Evolutionary conservation across 2,888 invertebrate species (phyloP).

Genomic region (Ernsta delagoae): DNA sequence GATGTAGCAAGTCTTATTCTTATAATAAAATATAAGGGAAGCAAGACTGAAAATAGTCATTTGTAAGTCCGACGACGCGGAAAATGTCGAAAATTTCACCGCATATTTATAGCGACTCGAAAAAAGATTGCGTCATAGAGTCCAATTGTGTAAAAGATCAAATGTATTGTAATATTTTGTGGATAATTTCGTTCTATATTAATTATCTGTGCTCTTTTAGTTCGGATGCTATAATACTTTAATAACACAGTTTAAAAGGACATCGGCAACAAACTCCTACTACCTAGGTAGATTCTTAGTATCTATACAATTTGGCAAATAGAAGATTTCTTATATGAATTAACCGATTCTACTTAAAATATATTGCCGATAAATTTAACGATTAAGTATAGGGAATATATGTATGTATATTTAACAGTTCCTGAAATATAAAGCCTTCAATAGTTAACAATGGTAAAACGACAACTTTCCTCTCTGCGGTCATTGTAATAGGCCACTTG

Average conservation of each 20-base stretch:
- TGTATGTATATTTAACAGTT: no score
- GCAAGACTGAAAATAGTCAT: constrained; percentile 53
- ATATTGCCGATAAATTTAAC: no score
- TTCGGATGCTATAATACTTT: no score
- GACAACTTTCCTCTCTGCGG: not conserved
- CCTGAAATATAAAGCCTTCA: not conserved
- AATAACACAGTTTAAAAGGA: no score
- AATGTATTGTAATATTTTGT: not conserved
- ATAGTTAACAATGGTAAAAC: not conserved
- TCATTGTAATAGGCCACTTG: constrained; percentile 3
- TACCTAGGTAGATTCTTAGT: no score
- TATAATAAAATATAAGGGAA: constrained; percentile 51
- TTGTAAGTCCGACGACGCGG: constrained; percentile 50
- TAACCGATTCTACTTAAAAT: no score
- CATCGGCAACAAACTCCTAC: no score
- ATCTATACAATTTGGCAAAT: no score
- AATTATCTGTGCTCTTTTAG: not conserved
- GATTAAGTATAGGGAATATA: no score
- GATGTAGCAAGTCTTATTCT: constrained; percentile 54
- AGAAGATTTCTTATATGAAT: no score
- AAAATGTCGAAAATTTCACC: constrained; percentile 23
- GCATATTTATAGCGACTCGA: constrained; percentile 4
- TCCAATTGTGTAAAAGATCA: constrained; percentile 2
- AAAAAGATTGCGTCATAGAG: constrained; percentile 9
- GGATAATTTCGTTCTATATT: not conserved